Evolutionary conservation across 2,888 invertebrate genomes (phyloP), one percentile per base, ranked within the genome.

Genomic region (Clusia tigrina): DNA sequence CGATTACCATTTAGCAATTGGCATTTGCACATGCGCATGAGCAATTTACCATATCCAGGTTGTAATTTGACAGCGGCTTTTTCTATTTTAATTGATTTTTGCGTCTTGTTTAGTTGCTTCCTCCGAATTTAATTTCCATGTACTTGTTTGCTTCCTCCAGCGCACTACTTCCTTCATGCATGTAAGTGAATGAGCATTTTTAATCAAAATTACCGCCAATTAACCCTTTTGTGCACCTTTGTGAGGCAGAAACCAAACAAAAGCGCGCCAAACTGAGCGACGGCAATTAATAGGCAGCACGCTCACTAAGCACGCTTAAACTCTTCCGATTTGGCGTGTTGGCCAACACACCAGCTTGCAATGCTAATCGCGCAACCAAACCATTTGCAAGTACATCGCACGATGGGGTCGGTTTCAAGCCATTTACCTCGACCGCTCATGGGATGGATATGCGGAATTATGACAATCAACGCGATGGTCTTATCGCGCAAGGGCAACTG

Each of bases 1-100:
- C n/a, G n/a, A n/a, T n/a, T n/a, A n/a, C 32, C 5, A 32, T 12
- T 12, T 9, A 32, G 12, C 32, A 15, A n/a, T 12, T 6, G 9
- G 42, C 42, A 42, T 42, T 42, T 42, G 42, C 3, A 15, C n/a
- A 42, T 42, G 42, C 42, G n/a, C 42, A 42, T 12, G n/a, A n/a
- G n/a, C n/a, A n/a, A n/a, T n/a, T n/a, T n/a, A n/a, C n/a, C n/a
- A n/a, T n/a, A n/a, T n/a, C n/a, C n/a, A n/a, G n/a, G n/a, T n/a
- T n/a, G n/a, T 46, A 32, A 46, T 25, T 60, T n/a, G 12, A 26
- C 20, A 24, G 22, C 20, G 37, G 15, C 32, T 17, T 32, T 9
- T 20, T 5, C 3, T 51, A 22, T 20, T 51, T 20, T 52, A 58
- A 58, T 58, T 58, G 23, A n/a, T 58, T 58, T 52, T 37, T 58